Percentiles rank a stretch among this genome's conserved stretches.
Conservation (phyloP, 2,797 vertebrate genomes). For the Sebastes steindachneri region DNA sequence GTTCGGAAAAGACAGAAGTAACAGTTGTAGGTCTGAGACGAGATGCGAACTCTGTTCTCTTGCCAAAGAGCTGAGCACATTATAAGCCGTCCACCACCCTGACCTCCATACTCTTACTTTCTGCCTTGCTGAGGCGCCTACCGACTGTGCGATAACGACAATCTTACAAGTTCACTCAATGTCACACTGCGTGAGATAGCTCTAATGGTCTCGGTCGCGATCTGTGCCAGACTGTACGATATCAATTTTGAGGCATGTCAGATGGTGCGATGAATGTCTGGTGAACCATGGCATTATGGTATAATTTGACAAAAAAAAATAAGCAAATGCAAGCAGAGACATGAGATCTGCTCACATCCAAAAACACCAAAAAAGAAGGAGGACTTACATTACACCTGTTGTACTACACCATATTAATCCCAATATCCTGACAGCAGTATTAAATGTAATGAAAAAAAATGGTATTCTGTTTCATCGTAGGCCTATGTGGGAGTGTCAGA, state of each 20-base stretch:
- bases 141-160: not conserved
- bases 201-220: not conserved
- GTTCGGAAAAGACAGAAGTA: not conserved
- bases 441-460: not conserved
- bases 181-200: no score
- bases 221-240: not conserved
- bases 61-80: not conserved
- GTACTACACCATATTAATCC: not conserved
- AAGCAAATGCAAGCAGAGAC: not conserved
- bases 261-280: not conserved
- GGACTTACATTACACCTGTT: not conserved
- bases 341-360: not conserved
- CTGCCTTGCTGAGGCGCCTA: not conserved
- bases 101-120: no score
- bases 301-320: not conserved
- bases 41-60: not conserved
- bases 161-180: not conserved
- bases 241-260: not conserved
- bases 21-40: not conserved
- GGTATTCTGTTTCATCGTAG: not conserved
- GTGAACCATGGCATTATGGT: not conserved
- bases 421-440: not conserved
- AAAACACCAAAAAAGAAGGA: not conserved
- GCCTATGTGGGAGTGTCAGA: not conserved
- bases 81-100: not conserved